Base-by-base conservation (phyloP, 2,888 invertebrate species). In the Asteroscopus sphinx region DNA sequence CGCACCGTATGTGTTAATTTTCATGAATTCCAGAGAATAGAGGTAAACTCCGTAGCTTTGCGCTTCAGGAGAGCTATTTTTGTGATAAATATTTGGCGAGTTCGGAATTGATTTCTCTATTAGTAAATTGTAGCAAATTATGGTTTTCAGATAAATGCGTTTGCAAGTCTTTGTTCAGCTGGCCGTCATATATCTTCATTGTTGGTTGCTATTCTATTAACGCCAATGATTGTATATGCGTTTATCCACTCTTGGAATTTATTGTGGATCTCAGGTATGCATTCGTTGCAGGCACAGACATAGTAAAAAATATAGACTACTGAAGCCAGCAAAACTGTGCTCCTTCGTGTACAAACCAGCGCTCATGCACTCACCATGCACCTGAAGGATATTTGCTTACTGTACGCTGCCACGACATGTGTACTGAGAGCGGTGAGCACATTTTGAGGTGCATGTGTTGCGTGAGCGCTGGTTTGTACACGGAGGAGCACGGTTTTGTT, bases 111-210 rank as follows among this genome's bases (percentile, higher is more conserved):
- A 55, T 68, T 2, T 42, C 25, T 30, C 12, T 26, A 42, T 46
- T 21, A 6, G 21, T 21, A 4, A 21, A 12, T 39, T 7, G 36
- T 53, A 32, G 53, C 35, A 47, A 64, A 58, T 13, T 46, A 61
- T 68, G 37, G 49, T 41, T 25, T 9, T 21, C 46, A 46, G 35
- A 46, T 45, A 46, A 53, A 67, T 37, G 36, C 42, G 55, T 58
- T 26, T 45, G 25, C 36, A 13, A 48, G 21, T 59, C 59, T 67
- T 64, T 68, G 68, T 61, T 61, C 42, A 68, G 55, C 41, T 62
- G 68, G 55, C 32, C 7, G 8, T 28, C 45, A 55, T 61, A 49
- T 35, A 49, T 65, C 68, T 61, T 51, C 12, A 8, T 47, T 66
- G 65, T 61, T 55, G 33, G 32, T 46, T 61, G 33, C 1, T 46